Conservation (phyloP, 2,888 invertebrate genomes). For the Schrankia costaestrigalis region DNA sequence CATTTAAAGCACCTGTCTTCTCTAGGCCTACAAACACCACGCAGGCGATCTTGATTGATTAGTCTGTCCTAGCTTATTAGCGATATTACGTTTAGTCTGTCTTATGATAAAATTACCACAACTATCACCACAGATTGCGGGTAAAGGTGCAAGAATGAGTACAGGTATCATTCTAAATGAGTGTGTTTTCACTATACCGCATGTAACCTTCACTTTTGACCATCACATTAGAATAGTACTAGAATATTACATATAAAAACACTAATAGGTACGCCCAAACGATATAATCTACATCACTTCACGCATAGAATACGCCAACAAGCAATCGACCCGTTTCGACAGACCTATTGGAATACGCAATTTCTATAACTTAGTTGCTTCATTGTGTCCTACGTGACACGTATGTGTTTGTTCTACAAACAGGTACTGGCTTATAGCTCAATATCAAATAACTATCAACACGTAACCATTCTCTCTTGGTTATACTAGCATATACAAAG, state of each 20-base stretch:
- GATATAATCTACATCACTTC: not conserved
- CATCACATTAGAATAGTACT: too few species aligned
- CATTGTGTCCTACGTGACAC: not conserved
- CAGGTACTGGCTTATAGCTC: conserved; percentile 1
- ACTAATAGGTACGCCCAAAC: not conserved
- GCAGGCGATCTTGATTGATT: too few species aligned
- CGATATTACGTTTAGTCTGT: too few species aligned
- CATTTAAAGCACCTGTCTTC: too few species aligned
- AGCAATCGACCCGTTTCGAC: not conserved
- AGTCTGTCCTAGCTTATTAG: too few species aligned
- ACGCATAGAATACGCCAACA: not conserved
- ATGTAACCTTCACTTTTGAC: too few species aligned
- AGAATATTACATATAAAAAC: not conserved
- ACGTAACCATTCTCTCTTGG: conserved; percentile 1
- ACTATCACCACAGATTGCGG: too few species aligned
- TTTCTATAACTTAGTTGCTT: not conserved
- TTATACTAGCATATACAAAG: conserved; percentile 14
- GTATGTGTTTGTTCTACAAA: conserved; percentile 2
- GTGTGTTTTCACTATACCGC: too few species aligned
- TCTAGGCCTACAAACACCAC: too few species aligned
- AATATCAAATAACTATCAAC: conserved; percentile 2
- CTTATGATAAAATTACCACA: too few species aligned
- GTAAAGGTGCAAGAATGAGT: too few species aligned
- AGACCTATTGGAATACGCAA: not conserved
- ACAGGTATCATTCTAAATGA: too few species aligned